Percentiles rank a stretch among this genome's conserved stretches.
These are phyloP conservation scores for Epinephelus malabaricus DNA, from an alignment of 2,797 vertebrate genomes.

Conservation along the genomic window DNA sequence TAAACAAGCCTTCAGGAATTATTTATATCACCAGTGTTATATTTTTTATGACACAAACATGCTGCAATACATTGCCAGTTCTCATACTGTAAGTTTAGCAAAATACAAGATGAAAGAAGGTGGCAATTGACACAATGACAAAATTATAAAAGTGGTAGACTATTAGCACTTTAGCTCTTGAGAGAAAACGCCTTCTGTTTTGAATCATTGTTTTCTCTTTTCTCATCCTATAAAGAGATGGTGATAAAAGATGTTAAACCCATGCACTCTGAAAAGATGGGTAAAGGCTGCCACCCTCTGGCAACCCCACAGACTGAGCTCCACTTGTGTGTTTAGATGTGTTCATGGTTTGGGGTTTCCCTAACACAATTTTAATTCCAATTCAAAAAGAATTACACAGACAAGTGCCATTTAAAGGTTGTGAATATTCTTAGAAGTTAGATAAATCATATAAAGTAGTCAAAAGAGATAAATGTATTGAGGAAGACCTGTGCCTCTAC, in stretches of 20 bases:
- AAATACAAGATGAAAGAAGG: not conserved
- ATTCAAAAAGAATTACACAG: not conserved
- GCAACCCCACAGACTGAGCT: constrained; percentile 22
- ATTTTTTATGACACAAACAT: not conserved
- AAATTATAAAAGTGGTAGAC: constrained; percentile 17
- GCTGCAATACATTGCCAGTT: not conserved
- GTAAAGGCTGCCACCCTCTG: constrained; percentile 85
- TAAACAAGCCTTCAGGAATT: not conserved
- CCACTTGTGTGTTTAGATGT: no score
- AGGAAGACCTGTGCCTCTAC: not conserved
- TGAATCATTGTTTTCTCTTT: constrained; percentile 33
- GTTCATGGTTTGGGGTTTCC: not conserved
- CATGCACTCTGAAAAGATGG: constrained; percentile 30
- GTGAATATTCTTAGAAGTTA: not conserved
- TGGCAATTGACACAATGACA: not conserved
- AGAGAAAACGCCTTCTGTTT: constrained; percentile 34
- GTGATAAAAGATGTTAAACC: constrained; percentile 25
- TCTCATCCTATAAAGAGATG: constrained; percentile 41
- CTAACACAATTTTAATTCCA: not conserved
- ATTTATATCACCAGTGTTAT: not conserved
- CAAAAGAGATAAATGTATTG: not conserved
- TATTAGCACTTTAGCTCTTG: constrained; percentile 8
- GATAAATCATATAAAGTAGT: not conserved
- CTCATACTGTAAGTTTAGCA: not conserved
- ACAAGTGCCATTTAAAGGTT: not conserved